Base-by-base conservation (phyloP, 2,113 vertebrate species). In the Emydocephalus ijimae region DNA sequence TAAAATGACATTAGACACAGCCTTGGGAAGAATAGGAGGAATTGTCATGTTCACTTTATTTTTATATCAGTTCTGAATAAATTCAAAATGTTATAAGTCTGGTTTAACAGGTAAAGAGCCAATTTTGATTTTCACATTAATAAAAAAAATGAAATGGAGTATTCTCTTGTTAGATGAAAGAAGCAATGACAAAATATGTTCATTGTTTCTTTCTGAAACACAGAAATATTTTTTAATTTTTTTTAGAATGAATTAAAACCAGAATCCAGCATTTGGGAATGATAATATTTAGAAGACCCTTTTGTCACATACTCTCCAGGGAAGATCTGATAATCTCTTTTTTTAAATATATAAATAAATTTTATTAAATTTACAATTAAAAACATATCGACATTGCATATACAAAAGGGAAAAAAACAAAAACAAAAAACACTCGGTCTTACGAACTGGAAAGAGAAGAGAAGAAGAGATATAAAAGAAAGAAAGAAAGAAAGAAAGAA, bases 61-160 rank as follows among this genome's bases (percentile, higher is more conserved):
- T 48, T 3, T 54, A 15, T 57, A 89, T 93, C 91, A 69, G 85
- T 69, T 89, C 91, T 92, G 87, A 5, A 61, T 90, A 74, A 88
- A 39, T 26, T n/a, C 14, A 90, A 39, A 54, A 1, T 15, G 14
- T 1, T 56, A 1, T 23, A 1, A 45, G 9, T 23, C 34, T 64
- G 34, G 4, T 26, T 11, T 39, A 90, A 26, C 29, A 43, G 43
- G 29, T 69, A 64, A 88, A 69, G n/a, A 87, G 9, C 87, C 39
- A 54, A n/a, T 48, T 87, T 90, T 90, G 20, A 12, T 11, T 26
- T 54, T 21, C 10, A 29, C 20, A 10, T 0, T 20, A 88, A 3
- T 81, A 21, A 56, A 34, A 39, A 90, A 88, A 56, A 12, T 85
- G 12, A 39, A 55, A 0, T 24, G 90, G 26, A 21, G 10, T 0